Evolutionary conservation across 2,797 vertebrate species (phyloP), one percentile per base, ranked within the genome.

Genomic region (Schizopygopsis pylzovi): DNA sequence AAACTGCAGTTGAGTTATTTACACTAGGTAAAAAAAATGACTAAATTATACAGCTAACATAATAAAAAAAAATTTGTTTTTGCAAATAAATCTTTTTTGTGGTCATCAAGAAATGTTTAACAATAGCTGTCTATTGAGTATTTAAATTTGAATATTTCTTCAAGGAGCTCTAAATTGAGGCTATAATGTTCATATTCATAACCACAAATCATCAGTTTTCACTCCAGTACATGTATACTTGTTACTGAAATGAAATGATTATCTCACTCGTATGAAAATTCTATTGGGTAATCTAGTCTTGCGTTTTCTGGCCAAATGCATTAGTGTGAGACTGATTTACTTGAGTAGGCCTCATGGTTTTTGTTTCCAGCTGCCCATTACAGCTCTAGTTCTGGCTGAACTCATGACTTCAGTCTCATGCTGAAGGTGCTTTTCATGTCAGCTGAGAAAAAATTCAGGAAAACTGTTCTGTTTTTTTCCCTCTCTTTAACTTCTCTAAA

Each of bases 401-500:
- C 76, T 54, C 76, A 68, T 77, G 61, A 67, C 61, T 76, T 22
- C n/a, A 22, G 67, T 43, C 56, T 82, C 80, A 71, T 71, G 67
- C 80, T 82, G 37, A 71, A 75, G 68, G 22, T 82, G 33, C 63
- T 49, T 87, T 83, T 85, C 61, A 80, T 82, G 79, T 76, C 84
- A 78, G 81, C 52, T 47, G 81, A 75, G 71, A 43, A 83, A 33
- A 77, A 45, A 61, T 10, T 56, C 18, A 49, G 75, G 59, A 43
- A 39, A 72, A 83, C 54, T 3, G 72, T 61, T 76, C 37, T 52
- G 77, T 73, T 71, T 59, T 10, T 43, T 4, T 8, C 25, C 15
- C 33, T 75, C 61, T 79, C 39, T 79, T 25, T 63, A 82, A 87
- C 71, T 80, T 82, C 73, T 83, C 73, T 45, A 87, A 91, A 90